Base-by-base conservation (phyloP, 2,888 invertebrate species). In the Vanessa cardui region DNA sequence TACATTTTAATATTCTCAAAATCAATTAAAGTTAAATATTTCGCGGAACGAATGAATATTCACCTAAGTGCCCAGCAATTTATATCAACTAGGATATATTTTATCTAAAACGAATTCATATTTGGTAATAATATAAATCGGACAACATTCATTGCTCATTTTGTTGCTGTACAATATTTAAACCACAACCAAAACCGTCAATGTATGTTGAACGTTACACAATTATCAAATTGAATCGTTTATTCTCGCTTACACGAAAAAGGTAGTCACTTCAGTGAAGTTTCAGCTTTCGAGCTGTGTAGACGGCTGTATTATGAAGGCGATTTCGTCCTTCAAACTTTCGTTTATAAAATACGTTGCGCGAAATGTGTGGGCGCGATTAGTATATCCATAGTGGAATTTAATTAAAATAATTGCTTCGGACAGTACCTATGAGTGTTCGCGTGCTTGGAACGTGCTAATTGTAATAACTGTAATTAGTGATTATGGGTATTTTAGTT, bases 251-350 rank as follows among this genome's bases (percentile, higher is more conserved):
- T 64, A 44, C 66, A 58, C 60, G 62, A 67, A 56, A 39, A 65
- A 68, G 67, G 68, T 61, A 67, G 63, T 61, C 58, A 67, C 65
- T 84, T 85, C 87, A 89, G 90, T 89, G 77, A 72, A 76, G 86
- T 83, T 83, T 84, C 82, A 84, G 88, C 88, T 73, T 74, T 83
- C 78, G 76, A 70, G 84, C 84, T 82, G 87, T 76, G 78, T 83
- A 78, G 82, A 79, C 78, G 88, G 81, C 72, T 49, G 49, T 52
- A 47, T 62, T 21, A 72, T 70, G 67, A 75, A 76, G 80, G 83
- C 85, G 83, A 81, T 84, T 85, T 86, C 77, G 73, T 76, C 75
- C 73, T 73, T 73, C 75, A 82, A 88, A 90, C 85, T 88, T 90
- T 86, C 62, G 62, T 72, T 65, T 69, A 72, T 75, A 61, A 73